Conservation (phyloP, 2,797 vertebrate genomes). For the Sphaeramia orbicularis region DNA sequence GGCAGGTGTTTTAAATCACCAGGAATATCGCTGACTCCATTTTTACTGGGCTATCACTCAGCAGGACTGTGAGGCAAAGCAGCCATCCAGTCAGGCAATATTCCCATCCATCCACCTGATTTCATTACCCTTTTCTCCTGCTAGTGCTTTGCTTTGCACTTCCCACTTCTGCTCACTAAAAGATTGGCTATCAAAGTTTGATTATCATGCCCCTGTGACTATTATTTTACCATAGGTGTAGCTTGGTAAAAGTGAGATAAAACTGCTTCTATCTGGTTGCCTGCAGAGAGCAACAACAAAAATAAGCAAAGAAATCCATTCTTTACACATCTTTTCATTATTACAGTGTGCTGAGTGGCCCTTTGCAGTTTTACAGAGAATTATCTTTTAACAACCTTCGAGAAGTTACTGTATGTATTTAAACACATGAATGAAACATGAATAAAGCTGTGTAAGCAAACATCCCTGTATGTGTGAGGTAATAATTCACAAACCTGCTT, state of each 20-base stretch:
- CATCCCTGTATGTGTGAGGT: too few species aligned
- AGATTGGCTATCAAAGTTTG: constrained; percentile 56
- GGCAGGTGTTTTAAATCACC: constrained; percentile 64
- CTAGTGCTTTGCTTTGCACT: constrained; percentile 55
- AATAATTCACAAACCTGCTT: too few species aligned
- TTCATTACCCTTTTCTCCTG: constrained; percentile 62
- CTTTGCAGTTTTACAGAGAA: too few species aligned
- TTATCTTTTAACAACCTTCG: too few species aligned
- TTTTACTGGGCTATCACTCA: constrained; percentile 61
- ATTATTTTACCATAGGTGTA: constrained; percentile 32
- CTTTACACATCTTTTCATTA: not conserved
- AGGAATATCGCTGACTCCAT: constrained; percentile 53
- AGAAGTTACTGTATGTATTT: too few species aligned
- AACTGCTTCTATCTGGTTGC: constrained; percentile 6
- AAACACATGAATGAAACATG: too few species aligned
- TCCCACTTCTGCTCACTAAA: constrained; percentile 43
- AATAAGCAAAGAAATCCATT: not conserved
- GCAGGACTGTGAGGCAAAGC: constrained; percentile 31
- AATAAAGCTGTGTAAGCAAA: too few species aligned
- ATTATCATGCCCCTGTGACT: constrained; percentile 46
- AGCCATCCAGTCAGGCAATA: constrained; percentile 53
- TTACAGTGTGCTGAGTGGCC: not conserved
- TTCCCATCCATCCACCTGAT: constrained; percentile 66
- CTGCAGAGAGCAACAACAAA: constrained; percentile 6
- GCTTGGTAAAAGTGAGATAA: constrained; percentile 28